Evolutionary conservation across 2,797 vertebrate genomes (phyloP).

Genomic region (Brachymystax lenok): DNA sequence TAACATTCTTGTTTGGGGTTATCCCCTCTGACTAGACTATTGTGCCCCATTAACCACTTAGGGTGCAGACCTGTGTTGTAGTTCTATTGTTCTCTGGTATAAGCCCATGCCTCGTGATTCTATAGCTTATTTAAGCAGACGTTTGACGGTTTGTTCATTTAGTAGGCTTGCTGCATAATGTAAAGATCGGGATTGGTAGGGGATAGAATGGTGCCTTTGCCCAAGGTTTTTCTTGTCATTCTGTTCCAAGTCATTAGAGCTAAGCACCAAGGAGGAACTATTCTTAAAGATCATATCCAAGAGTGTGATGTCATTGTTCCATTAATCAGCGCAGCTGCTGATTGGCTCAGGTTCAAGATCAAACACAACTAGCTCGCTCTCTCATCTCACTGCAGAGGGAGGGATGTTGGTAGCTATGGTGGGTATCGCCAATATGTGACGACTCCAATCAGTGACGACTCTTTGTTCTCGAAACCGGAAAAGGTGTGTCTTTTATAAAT

Average conservation of each 20-base stretch:
- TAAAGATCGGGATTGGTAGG: background rate
- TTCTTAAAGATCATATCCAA: background rate
- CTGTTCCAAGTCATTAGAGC: background rate
- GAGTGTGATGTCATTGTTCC: background rate
- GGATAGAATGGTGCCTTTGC: background rate
- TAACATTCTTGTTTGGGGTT: background rate
- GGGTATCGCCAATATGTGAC: too few relatives aligned
- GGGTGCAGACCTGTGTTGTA: background rate
- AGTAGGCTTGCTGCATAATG: background rate
- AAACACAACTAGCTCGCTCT: background rate
- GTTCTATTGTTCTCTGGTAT: background rate
- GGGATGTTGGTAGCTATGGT: background rate
- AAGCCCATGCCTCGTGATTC: background rate
- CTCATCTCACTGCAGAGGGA: background rate
- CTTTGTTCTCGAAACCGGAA: too few relatives aligned
- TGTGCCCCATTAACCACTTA: background rate
- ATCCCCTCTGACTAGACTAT: background rate
- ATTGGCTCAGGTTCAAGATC: background rate
- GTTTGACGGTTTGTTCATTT: background rate
- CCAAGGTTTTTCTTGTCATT: background rate
- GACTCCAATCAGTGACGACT: too few relatives aligned
- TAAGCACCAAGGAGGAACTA: background rate
- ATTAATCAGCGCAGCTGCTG: background rate
- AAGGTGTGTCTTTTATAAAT: too few relatives aligned
- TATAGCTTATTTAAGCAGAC: background rate